phyloP scores from a whole-genome alignment of 1,140 invertebrate genomes.

The Choristoneura fumiferana region DNA sequence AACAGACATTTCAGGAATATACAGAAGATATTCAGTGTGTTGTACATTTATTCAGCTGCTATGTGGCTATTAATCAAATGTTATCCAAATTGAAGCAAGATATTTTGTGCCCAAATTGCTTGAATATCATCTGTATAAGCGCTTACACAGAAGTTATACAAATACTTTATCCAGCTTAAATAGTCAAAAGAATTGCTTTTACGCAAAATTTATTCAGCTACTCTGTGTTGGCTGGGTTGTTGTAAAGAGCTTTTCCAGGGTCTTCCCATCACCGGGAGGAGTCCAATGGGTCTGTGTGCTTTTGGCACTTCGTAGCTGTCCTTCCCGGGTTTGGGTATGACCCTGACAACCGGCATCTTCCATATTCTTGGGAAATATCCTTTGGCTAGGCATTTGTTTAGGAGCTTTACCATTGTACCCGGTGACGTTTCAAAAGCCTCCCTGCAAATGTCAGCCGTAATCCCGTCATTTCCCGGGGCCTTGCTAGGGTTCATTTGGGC shows the following conservation, averaged over 20 bases:
- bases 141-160: not conserved
- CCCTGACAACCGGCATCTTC: not conserved
- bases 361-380: not conserved
- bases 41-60: not conserved
- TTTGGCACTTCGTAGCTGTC: not conserved
- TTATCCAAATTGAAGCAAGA: too few relatives aligned
- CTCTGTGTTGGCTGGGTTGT: too few relatives aligned
- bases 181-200: too few relatives aligned
- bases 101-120: not conserved
- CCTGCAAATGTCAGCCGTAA: not conserved
- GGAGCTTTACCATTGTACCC: not conserved
- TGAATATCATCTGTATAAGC: not conserved
- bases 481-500: not conserved
- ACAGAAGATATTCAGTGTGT: too few relatives aligned
- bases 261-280: too few relatives aligned
- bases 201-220: too few relatives aligned
- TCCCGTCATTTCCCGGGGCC: not conserved
- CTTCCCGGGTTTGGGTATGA: conserved; percentile 6
- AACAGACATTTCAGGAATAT: not conserved
- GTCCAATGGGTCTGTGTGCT: conserved; percentile 2
- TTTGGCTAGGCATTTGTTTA: not conserved
- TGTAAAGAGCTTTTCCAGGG: too few relatives aligned
- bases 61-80: too few relatives aligned
- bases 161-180: too few relatives aligned
- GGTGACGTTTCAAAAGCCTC: not conserved